Evolutionary conservation across 1,140 invertebrate genomes (phyloP), one percentile per base, ranked within the genome.

Genomic region (Chrysoperla carnea): DNA sequence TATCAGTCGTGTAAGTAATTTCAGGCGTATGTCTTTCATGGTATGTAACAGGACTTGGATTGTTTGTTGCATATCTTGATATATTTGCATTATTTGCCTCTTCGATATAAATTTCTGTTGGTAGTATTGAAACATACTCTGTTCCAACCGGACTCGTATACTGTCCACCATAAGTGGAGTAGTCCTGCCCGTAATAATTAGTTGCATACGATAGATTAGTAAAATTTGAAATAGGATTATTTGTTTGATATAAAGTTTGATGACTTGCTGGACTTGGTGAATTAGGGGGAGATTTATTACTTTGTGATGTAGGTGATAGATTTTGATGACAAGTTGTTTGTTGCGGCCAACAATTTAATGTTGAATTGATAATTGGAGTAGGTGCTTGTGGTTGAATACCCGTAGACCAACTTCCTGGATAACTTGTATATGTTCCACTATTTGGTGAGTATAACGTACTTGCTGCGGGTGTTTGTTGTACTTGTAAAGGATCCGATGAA

Each of bases 311-410:
- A 4, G 31, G 55, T 1, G 52, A 43, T 4, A 53, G 52, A n/a
- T 55, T 42, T 40, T 60, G 58, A 45, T 58, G 53, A 4, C 53
- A 52, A 7, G 56, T 56, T 13, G 58, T 55, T 38, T 52, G 57
- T 8, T 58, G 57, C 0, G 58, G 55, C 57, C 58, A 60, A 42
- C 58, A 60, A 42, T 60, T 60, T 5, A 59, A 52, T 3, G 56
- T 45, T 7, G 52, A 45, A 23, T 51, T 51, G 28, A 59, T 50
- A 35, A 55, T 45, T n/a, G 55, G 51, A 4, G 53, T 51, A 11
- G 56, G 47, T 2, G 55, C 46, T 46, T 56, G 57, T 7, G 57
- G 50, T 39, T 55, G 57, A 15, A 60, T 49, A 7, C 52, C 48
- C 6, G 56, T 11, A 2, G 57, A 51, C 54, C 57, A 59, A 15